These are phyloP conservation scores for Rattus rattus DNA, from an alignment of 2,113 vertebrate genomes.

Conservation along the genomic window DNA sequence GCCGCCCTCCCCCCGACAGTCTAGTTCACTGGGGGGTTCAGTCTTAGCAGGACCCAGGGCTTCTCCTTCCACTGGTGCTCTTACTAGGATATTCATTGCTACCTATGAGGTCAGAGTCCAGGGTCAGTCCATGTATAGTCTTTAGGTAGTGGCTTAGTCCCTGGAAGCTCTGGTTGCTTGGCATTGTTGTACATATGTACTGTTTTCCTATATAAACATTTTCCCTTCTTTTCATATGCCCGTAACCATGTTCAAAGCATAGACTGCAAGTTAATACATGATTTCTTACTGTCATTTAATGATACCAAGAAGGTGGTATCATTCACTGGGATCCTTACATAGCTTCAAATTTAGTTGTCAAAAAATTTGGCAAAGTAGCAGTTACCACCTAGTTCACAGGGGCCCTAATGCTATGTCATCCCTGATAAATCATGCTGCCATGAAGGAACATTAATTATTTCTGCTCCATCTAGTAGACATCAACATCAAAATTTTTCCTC, in stretches of 20 bases:
- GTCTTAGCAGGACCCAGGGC: too few species aligned
- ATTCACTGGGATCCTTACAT: slow-evolving; percentile 54
- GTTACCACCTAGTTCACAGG: slow-evolving; percentile 58
- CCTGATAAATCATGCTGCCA: slow-evolving; percentile 50
- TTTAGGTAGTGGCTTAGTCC: too few species aligned
- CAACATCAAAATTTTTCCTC: slow-evolving; percentile 62
- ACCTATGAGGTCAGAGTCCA: too few species aligned
- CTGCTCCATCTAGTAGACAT: slow-evolving; percentile 70
- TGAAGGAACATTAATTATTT: slow-evolving; percentile 75
- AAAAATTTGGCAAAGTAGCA: slow-evolving; percentile 34
- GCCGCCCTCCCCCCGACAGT: too few species aligned
- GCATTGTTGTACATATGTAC: too few species aligned
- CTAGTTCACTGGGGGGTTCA: too few species aligned
- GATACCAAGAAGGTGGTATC: slow-evolving; percentile 71
- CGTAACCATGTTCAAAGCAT: slow-evolving; percentile 53
- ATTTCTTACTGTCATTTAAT: slow-evolving; percentile 69
- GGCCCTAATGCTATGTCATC: slow-evolving; percentile 39
- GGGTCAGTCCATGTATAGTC: too few species aligned
- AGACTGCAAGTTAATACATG: slow-evolving; percentile 33
- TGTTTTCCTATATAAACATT: slow-evolving; percentile 75
- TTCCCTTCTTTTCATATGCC: slow-evolving; percentile 48
- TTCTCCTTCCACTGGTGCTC: too few species aligned
- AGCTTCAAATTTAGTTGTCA: slow-evolving; percentile 78
- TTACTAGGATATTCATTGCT: too few species aligned
- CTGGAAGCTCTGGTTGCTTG: too few species aligned